Percentiles rank a stretch among this genome's conserved stretches.
These are phyloP conservation scores for Erynnis tages DNA, from an alignment of 2,888 invertebrate genomes.

Conservation along the genomic window DNA sequence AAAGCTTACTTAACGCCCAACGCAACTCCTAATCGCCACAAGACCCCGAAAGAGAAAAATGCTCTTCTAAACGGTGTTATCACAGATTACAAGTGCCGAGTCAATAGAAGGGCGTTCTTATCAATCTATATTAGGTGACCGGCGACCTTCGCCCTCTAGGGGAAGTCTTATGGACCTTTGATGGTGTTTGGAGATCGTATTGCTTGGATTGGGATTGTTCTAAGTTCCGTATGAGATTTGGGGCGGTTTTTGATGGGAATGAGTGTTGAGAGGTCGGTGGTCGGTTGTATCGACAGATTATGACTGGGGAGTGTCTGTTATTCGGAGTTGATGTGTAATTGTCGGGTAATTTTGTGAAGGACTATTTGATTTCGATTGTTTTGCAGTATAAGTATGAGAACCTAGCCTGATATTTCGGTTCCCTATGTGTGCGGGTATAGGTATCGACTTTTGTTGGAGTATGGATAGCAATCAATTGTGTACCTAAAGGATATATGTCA, in stretches of 20 bases:
- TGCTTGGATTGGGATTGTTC: conserved; percentile 12
- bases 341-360: no score
- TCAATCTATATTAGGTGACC: conserved; percentile 49
- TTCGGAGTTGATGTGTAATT: background rate
- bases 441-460: no score
- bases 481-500: no score
- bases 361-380: no score
- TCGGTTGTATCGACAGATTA: background rate
- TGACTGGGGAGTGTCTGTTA: background rate
- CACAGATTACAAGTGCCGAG: conserved; percentile 42
- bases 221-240: background rate
- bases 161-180: conserved; percentile 4
- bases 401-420: no score
- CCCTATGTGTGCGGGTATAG: no score
- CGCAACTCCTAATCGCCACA: conserved; percentile 13
- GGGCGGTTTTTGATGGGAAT: background rate
- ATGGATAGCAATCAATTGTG: no score
- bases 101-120: conserved; percentile 38
- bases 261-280: background rate
- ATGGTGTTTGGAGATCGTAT: conserved; percentile 13
- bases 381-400: no score
- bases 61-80: conserved; percentile 35
- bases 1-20: conserved; percentile 11
- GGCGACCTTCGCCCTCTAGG: conserved; percentile 16
- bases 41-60: conserved; percentile 30